Evolutionary conservation across 2,797 vertebrate genomes (phyloP).

Genomic region (Spheniscus humboldti): DNA sequence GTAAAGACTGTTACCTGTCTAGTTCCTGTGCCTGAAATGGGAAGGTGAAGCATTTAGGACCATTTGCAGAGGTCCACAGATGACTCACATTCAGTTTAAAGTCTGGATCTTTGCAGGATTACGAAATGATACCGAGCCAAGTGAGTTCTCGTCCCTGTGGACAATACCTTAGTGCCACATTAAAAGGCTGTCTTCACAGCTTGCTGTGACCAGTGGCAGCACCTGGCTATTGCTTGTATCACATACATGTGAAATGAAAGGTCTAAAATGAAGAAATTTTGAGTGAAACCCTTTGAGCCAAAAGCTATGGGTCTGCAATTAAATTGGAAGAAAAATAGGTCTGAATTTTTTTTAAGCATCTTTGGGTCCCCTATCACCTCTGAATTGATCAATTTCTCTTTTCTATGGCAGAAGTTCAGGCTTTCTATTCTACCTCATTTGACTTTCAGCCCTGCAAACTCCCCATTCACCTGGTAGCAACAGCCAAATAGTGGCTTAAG

Average conservation of each 20-base stretch:
- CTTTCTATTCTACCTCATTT: neutral
- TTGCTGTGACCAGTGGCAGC: neutral
- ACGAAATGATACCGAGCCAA: neutral
- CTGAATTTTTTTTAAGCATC: neutral
- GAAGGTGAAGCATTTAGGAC: neutral
- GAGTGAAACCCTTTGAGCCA: neutral
- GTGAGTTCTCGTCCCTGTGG: neutral
- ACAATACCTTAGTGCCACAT: accelerated
- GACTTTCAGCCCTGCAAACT: neutral
- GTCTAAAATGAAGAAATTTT: neutral
- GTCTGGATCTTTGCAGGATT: neutral
- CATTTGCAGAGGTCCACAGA: neutral
- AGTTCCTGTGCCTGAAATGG: neutral
- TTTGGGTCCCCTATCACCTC: neutral
- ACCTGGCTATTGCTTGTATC: neutral
- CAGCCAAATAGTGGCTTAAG: neutral
- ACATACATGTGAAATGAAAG: neutral
- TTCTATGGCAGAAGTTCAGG: neutral
- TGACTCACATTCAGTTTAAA: too few relatives aligned
- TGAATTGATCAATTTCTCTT: neutral
- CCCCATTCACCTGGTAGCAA: neutral
- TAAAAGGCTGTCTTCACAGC: neutral
- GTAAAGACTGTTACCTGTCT: neutral
- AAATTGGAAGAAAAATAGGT: neutral
- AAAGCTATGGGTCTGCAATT: neutral